phyloP scores from a whole-genome alignment of 2,797 vertebrate species.

The Takifugu ocellatus region DNA sequence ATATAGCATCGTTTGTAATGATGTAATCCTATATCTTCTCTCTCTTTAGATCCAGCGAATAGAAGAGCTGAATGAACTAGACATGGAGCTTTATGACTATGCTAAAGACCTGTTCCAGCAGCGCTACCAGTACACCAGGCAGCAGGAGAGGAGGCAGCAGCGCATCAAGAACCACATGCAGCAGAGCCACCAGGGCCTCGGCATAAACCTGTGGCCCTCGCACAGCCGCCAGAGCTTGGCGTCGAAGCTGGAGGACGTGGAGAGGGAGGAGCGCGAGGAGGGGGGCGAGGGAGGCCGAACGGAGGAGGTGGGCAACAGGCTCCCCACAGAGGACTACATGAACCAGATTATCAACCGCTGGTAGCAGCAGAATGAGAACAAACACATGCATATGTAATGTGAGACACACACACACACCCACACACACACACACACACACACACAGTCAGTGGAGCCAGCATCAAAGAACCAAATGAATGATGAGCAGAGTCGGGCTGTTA shows the following conservation, averaged over 20 bases:
- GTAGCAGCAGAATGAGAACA: constrained; percentile 77
- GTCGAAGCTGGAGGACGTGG: constrained; percentile 62
- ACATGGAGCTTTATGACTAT: constrained; percentile 98
- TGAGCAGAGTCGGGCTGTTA: constrained; percentile 33
- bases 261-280: constrained; percentile 71
- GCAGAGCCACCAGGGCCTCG: constrained; percentile 79
- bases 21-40: background rate
- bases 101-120: constrained; percentile 97
- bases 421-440: constrained; percentile 11
- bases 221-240: constrained; percentile 50
- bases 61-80: constrained; percentile 95
- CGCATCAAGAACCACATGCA: constrained; percentile 86
- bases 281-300: constrained; percentile 73
- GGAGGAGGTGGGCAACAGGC: constrained; percentile 82
- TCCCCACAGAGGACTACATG: constrained; percentile 98
- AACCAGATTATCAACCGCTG: constrained; percentile 99
- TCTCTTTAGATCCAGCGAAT: constrained; percentile 80
- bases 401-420: constrained; percentile 30
- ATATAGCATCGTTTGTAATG: background rate
- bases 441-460: constrained; percentile 24
- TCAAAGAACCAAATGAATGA: constrained; percentile 45
- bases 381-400: constrained; percentile 45
- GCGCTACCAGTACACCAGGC: constrained; percentile 93
- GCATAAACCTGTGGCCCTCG: constrained; percentile 75
- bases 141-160: constrained; percentile 91